A percentile compares a stretch with the other conserved stretches of the same genome.
Evolutionary conservation across 2,888 invertebrate genomes (phyloP).

Genomic region (Diaperis boleti): DNA sequence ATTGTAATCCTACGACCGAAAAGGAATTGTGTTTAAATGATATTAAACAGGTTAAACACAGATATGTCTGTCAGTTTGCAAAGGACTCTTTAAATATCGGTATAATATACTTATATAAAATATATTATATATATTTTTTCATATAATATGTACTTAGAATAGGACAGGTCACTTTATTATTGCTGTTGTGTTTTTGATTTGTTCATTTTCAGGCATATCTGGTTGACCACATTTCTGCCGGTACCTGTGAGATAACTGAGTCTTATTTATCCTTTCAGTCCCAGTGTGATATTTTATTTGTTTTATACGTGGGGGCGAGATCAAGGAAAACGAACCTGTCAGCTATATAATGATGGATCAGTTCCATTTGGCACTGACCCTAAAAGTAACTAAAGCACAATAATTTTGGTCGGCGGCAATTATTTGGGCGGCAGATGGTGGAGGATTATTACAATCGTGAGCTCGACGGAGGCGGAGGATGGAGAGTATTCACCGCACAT

Average conservation of each 20-base stretch:
- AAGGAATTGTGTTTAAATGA: too few relatives aligned
- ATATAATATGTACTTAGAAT: too few relatives aligned
- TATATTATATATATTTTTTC: too few relatives aligned
- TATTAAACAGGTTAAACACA: too few relatives aligned
- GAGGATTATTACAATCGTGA: slow-evolving; percentile 56
- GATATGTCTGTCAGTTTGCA: too few relatives aligned
- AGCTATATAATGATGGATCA: slow-evolving; percentile 50
- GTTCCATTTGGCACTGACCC: slow-evolving; percentile 43
- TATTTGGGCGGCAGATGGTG: slow-evolving; percentile 57
- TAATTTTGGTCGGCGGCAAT: slow-evolving; percentile 55
- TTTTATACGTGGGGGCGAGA: slow-evolving; percentile 13
- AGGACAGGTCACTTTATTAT: too few relatives aligned
- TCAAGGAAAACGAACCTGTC: not conserved
- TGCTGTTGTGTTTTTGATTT: not conserved
- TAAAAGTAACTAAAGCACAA: slow-evolving; percentile 55
- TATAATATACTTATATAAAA: too few relatives aligned
- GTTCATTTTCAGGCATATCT: too few relatives aligned
- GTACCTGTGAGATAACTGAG: slow-evolving; percentile 15
- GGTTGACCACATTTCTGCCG: slow-evolving; percentile 3
- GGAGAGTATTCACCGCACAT: slow-evolving; percentile 50
- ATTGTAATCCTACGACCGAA: too few relatives aligned
- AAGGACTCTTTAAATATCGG: too few relatives aligned
- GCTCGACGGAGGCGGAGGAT: slow-evolving; percentile 46
- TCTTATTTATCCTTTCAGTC: slow-evolving; percentile 5
- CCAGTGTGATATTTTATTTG: slow-evolving; percentile 11